Conservation (phyloP, 1,140 invertebrate genomes). For the Atopsyche davidsoni region DNA sequence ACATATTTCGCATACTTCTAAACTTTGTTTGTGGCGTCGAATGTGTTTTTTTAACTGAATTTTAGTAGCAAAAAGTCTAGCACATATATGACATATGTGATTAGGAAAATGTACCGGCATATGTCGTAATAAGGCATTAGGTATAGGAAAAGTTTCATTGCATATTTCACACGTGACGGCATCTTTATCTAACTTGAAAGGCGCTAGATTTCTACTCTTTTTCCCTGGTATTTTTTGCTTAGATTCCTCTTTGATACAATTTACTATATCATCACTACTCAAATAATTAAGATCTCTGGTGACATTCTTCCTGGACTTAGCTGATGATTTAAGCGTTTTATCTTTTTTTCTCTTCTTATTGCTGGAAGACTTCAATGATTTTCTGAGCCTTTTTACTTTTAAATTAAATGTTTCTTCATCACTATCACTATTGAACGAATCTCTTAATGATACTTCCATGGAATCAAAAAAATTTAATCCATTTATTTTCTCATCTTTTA, state of each 20-base stretch:
- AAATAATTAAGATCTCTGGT: neutral
- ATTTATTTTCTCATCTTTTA: neutral
- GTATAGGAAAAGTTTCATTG: slow-evolving; percentile 22
- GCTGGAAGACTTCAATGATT: neutral
- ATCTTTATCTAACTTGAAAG: slow-evolving; percentile 18
- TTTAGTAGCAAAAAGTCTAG: slow-evolving; percentile 30
- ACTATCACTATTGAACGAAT: neutral
- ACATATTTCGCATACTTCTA: slow-evolving; percentile 23
- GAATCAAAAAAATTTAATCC: neutral
- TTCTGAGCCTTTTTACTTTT: slow-evolving; percentile 1
- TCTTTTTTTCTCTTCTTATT: slow-evolving; percentile 3
- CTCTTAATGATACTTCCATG: neutral
- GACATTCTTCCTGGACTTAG: neutral
- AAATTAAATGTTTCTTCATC: neutral
- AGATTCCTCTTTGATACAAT: neutral
- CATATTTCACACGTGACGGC: slow-evolving; percentile 25
- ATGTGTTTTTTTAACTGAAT: slow-evolving; percentile 16
- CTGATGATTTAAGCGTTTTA: neutral
- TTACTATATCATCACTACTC: neutral
- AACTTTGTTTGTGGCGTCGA: slow-evolving; percentile 18
- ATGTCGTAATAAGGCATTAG: slow-evolving; percentile 23
- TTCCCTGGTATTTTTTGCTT: slow-evolving; percentile 6
- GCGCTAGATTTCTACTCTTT: no score
- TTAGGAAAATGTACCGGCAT: slow-evolving; percentile 33
- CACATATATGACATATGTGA: slow-evolving; percentile 33